Conservation (phyloP, 2,888 invertebrate species). For the Clivina fossor region DNA sequence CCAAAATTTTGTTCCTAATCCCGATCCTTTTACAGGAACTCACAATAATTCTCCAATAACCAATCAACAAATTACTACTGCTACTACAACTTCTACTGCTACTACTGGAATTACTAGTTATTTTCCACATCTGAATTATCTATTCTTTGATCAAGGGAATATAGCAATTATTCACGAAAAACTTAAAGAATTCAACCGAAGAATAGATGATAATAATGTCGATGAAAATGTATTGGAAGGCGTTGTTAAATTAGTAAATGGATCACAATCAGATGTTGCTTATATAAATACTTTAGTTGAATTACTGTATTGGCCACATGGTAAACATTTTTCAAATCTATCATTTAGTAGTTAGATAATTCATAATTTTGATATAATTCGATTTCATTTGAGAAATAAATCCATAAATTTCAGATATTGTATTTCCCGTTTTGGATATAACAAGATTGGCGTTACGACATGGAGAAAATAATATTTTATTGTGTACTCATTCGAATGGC, state of each 20-base stretch:
- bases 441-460: conserved; percentile 76
- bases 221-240: conserved; percentile 61
- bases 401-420: conserved; percentile 59
- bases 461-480: conserved; percentile 57
- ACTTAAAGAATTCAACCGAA: conserved; percentile 72
- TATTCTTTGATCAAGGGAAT: conserved; percentile 79
- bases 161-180: conserved; percentile 72
- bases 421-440: conserved; percentile 89
- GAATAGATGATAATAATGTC: conserved; percentile 59
- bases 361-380: not conserved
- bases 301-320: conserved; percentile 72
- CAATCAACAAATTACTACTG: conserved; percentile 47
- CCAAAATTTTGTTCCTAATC: conserved; percentile 51
- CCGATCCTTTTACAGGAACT: conserved; percentile 70
- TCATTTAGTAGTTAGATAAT: conserved; percentile 7
- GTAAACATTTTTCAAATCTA: conserved; percentile 50
- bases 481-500: conserved; percentile 54
- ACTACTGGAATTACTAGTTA: conserved; percentile 52
- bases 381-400: conserved; percentile 16
- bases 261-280: conserved; percentile 44
- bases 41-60: conserved; percentile 52
- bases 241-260: conserved; percentile 65
- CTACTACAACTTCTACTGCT: conserved; percentile 48
- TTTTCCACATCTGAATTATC: conserved; percentile 56
- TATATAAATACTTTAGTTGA: conserved; percentile 59